These are phyloP conservation scores for Cecidostiba fungosa DNA, from an alignment of 2,888 invertebrate species.

Conservation along the genomic window DNA sequence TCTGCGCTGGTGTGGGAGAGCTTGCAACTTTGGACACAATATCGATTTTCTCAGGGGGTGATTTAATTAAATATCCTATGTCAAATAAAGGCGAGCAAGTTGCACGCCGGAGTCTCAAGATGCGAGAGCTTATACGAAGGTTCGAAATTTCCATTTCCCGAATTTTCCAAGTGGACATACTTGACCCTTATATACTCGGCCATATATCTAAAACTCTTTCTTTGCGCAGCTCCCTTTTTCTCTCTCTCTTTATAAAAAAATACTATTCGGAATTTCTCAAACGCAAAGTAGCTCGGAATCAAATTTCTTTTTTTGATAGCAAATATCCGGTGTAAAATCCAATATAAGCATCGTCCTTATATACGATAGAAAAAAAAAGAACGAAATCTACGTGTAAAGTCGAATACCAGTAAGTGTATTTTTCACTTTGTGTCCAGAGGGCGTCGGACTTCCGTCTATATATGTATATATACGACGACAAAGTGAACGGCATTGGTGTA, in stretches of 20 bases:
- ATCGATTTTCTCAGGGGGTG: constrained; percentile 38
- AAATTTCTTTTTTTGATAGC: not conserved
- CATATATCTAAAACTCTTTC: constrained; percentile 37
- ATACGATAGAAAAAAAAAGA: not conserved
- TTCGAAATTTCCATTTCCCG: constrained; percentile 56
- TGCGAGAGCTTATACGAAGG: constrained; percentile 16
- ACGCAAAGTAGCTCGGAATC: not conserved
- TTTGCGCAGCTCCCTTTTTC: constrained; percentile 13
- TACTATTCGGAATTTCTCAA: constrained; percentile 32
- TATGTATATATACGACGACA: constrained; percentile 6
- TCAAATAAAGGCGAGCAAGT: constrained; percentile 33
- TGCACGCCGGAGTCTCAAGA: constrained; percentile 29
- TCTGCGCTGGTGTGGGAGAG: too few species aligned
- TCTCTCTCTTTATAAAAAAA: not conserved
- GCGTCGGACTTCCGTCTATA: not conserved
- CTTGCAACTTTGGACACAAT: constrained; percentile 24
- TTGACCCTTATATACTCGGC: constrained; percentile 47
- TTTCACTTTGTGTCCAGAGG: not conserved
- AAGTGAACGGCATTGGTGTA: not conserved
- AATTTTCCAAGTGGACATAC: constrained; percentile 55
- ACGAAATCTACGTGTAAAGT: not conserved
- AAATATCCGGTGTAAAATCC: not conserved
- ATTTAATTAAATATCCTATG: constrained; percentile 56
- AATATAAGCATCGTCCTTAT: not conserved
- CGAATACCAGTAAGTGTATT: not conserved